Base-by-base conservation (phyloP, 64 coral and sea anemone genomes). In the Actinia equina region DNA sequence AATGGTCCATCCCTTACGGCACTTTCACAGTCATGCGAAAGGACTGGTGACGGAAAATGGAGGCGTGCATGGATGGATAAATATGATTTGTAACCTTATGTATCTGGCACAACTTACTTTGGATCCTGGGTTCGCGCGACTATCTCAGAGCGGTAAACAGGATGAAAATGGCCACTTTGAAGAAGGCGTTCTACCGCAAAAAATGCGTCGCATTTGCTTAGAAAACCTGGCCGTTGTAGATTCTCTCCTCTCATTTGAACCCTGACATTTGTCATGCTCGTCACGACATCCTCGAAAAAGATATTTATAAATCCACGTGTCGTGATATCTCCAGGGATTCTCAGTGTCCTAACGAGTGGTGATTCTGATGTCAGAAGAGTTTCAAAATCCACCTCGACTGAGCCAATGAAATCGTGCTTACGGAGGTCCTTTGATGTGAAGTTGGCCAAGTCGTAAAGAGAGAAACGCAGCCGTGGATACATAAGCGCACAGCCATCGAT, bases 341-440 rank as follows among this genome's bases (percentile, higher is more conserved):
- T 80, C 20, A 98, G 41, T 42, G 90, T 92, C 49, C 96, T 83
- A 27, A 93, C 80, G 17, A 88, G 52, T 0, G 96, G 89, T 18
- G 71, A 17, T 2, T 83, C 81, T 9, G 81, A 67, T 18, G 85
- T 84, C 64, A 99, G 49, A 17, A 99, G 22, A 4, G 65, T 76
- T 76, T 82, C 91, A 15, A 95, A 60, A 41, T 99, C 91, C 20
- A 99, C 77, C 90, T 99, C 96, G 20, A 93, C 52, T 6, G 81
- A 93, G 12, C 93, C 96, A 25, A 99, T 95, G 84, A 99, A 95
- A 55, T 99, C 93, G 51, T 99, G 96, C 79, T 99, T 99, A 53
- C 93, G 93, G 18, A 99, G 91, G 77, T 99, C 96, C 42, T 94
- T 98, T 23, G 90, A 94, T 15, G 96, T 99, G 77, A 99, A 99